Base-by-base conservation (phyloP, 2,113 vertebrate species). In the Candoia aspera region DNA sequence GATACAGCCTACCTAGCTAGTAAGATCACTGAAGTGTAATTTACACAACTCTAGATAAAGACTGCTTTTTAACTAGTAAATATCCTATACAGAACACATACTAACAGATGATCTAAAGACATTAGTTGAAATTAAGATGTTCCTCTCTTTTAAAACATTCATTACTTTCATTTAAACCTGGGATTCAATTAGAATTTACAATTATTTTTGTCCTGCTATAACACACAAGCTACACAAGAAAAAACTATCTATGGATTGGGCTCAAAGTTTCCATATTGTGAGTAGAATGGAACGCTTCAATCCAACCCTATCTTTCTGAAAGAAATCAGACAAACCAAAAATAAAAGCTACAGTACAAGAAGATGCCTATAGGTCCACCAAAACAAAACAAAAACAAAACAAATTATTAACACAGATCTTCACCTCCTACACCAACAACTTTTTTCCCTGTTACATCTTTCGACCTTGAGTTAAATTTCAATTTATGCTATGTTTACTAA, bases 1-100 rank as follows among this genome's bases (percentile, higher is more conserved):
- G 24, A 91, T 68, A 94, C 91, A 95, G 91, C 94, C 94, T 96
- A 73, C 94, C 54, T 95, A 87, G 92, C 91, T 89, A 95, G 57
- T 95, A 91, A 92, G 93, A 87, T 11, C 53, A 92, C 91, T 88
- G 91, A 53, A 85, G 55, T 55, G 92, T 42, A 90, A 92, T 88
- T 90, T 93, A 93, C 13, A 86, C 0, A 54, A 89, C 37, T 94
- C 60, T 94, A 96, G 57, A 91, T 68, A 92, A 94, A 88, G 89
- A 86, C 24, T 73, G 95, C 95, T 89, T 92, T 93, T 60, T 92
- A 95, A 68, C 73, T 91, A 91, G 37, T 91, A 90, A 84, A 92
- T 60, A 87, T 88, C 59, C 86, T 88, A 62, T 46, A 92, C 42
- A 88, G 68, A 73, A 89, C 29, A 83, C 86, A 91, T 86, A 86